These are phyloP conservation scores for Morone saxatilis DNA, from an alignment of 2,113 vertebrate species.

Conservation along the genomic window DNA sequence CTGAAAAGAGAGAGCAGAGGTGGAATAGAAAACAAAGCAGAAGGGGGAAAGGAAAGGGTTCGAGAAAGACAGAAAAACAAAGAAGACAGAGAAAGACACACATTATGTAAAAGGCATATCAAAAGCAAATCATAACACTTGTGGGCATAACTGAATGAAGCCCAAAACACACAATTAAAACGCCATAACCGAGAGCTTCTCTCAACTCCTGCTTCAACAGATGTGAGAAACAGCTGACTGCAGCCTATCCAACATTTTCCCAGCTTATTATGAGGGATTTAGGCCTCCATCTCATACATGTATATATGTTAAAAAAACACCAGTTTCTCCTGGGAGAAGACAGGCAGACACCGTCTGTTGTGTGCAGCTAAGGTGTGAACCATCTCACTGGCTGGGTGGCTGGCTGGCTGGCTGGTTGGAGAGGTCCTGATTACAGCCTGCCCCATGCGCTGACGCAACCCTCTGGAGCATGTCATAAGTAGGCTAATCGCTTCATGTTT, in stretches of 20 bases:
- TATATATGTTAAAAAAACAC: conserved; percentile 52
- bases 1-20: conserved; percentile 78
- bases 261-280: conserved; percentile 42
- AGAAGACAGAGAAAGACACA: conserved; percentile 33
- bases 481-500: conserved; percentile 64
- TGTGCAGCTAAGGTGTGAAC: conserved; percentile 19
- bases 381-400: conserved; percentile 12
- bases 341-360: conserved; percentile 30
- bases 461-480: conserved; percentile 61
- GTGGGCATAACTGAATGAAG: conserved; percentile 9
- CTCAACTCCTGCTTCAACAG: conserved; percentile 35
- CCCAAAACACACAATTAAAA: conserved; percentile 47
- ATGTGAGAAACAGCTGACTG: conserved; percentile 65
- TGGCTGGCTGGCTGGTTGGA: conserved; percentile 3
- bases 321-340: conserved; percentile 17
- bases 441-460: conserved; percentile 40
- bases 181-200: conserved; percentile 6
- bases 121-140: conserved; percentile 37
- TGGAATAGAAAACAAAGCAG: conserved; percentile 42
- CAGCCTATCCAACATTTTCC: conserved; percentile 31
- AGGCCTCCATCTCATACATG: conserved; percentile 13
- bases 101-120: conserved; percentile 39
- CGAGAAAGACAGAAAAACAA: conserved; percentile 24
- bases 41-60: background rate
- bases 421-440: conserved; percentile 51